phyloP scores from a whole-genome alignment of 2,888 invertebrate species.

The Hypomecis atomaria region DNA sequence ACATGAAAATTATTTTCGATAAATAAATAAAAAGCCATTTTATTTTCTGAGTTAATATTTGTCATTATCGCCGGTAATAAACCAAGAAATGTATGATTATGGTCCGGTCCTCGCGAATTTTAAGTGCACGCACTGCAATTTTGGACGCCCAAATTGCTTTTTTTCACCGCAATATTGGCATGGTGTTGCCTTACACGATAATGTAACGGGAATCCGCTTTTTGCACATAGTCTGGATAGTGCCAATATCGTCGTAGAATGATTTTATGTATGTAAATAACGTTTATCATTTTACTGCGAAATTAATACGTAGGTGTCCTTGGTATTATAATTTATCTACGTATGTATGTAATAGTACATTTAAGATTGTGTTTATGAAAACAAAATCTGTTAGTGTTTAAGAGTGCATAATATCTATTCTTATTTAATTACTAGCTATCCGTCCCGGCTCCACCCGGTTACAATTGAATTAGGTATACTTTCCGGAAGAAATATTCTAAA shows the following conservation, averaged over 20 bases:
- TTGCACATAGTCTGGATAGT: conserved; percentile 25
- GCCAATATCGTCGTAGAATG: conserved; percentile 2
- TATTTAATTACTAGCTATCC: too few species aligned
- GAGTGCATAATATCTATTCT: too few species aligned
- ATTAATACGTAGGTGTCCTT: neutral
- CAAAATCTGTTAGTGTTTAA: too few species aligned
- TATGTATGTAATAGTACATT: neutral
- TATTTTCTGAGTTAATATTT: conserved; percentile 39
- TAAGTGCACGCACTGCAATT: conserved; percentile 41
- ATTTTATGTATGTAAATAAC: neutral
- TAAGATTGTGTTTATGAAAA: too few species aligned
- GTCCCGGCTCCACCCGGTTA: too few species aligned
- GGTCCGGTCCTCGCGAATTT: conserved; percentile 43
- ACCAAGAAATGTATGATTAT: conserved; percentile 46
- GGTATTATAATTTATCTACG: neutral
- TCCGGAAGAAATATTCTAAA: too few species aligned
- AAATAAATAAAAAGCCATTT: conserved; percentile 22
- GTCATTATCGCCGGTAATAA: conserved; percentile 47
- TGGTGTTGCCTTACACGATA: conserved; percentile 24
- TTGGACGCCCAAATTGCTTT: conserved; percentile 39
- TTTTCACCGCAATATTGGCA: conserved; percentile 36
- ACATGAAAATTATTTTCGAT: neutral
- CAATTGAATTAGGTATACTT: too few species aligned
- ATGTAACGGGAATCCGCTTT: conserved; percentile 47
- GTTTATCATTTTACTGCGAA: neutral